Evolutionary conservation across 2,888 invertebrate species (phyloP), one percentile per base, ranked within the genome.

Genomic region (Plagodis dolabraria): DNA sequence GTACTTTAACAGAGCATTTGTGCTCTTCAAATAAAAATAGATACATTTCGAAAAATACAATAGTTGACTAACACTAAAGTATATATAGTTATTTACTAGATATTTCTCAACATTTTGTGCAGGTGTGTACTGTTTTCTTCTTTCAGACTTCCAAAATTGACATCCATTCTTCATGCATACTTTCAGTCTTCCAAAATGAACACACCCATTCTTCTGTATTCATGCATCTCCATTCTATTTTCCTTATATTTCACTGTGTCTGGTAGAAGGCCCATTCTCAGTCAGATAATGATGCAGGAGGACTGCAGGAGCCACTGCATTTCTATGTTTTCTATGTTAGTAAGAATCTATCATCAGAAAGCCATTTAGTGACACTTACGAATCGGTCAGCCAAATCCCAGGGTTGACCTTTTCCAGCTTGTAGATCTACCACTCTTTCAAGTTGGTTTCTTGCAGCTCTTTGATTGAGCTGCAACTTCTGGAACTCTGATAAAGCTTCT

Each of bases 401-500:
- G 0, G 95, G 95, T 69, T 94, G 93, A 76, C 94, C 94, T 63
- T 92, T 93, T n/a, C 94, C 94, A 62, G 94, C 94, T 78, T 95
- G 95, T 53, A 95, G 76, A 61, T 93, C 93, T 0, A 94, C 93
- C 33, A 94, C 93, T 75, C 93, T 89, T 67, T 94, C 93, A 51
- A 96, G 79, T 66, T 94, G 93, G 72, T 95, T 94, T 36, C 91
- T 81, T 2, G 93, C 95, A 8, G 94, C 94, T 61, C 94, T 89
- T 59, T 95, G 93, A 52, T 92, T 90, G 42, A 94, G 81, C 80
- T 95, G 95, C 10, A 94, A 77, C 61, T 88, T 91, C 77, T 96
- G 96, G 74, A 96, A 96, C 76, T 96, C 94, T 0, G 96, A 95
- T 34, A 97, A 80, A 0, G 95, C 96, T 79, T 96, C 96, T 0